Evolutionary conservation across 2,797 vertebrate genomes (phyloP).

Genomic region (Spinus pinus): DNA sequence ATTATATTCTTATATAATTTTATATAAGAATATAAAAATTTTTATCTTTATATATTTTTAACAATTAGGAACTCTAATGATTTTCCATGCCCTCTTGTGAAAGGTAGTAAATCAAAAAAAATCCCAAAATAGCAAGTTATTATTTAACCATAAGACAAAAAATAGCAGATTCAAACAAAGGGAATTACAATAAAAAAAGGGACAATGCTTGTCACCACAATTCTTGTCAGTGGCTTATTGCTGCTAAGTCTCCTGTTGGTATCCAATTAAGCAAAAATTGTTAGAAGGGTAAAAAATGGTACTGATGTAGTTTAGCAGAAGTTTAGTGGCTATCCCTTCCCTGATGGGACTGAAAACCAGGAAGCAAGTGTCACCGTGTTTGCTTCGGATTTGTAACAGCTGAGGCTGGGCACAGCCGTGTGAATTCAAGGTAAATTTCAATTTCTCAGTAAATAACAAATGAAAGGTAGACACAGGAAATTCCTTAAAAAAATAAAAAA

Average conservation of each 20-base stretch:
- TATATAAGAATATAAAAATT: too few relatives aligned
- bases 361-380: background rate
- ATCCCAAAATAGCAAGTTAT: background rate
- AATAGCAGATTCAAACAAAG: background rate
- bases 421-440: background rate
- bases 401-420: background rate
- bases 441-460: background rate
- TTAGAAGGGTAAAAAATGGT: background rate
- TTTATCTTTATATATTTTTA: background rate
- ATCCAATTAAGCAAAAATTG: background rate
- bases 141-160: background rate
- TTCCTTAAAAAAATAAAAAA: background rate
- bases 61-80: background rate
- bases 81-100: background rate
- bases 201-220: background rate
- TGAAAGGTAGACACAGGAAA: background rate
- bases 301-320: background rate
- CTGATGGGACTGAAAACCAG: background rate
- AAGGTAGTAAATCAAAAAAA: background rate
- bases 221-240: background rate
- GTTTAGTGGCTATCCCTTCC: background rate
- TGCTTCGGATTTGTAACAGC: background rate
- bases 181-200: background rate
- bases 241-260: background rate
- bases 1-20: background rate